Base-by-base conservation (phyloP, 2,113 vertebrate species). In the Cygnus buccinator region DNA sequence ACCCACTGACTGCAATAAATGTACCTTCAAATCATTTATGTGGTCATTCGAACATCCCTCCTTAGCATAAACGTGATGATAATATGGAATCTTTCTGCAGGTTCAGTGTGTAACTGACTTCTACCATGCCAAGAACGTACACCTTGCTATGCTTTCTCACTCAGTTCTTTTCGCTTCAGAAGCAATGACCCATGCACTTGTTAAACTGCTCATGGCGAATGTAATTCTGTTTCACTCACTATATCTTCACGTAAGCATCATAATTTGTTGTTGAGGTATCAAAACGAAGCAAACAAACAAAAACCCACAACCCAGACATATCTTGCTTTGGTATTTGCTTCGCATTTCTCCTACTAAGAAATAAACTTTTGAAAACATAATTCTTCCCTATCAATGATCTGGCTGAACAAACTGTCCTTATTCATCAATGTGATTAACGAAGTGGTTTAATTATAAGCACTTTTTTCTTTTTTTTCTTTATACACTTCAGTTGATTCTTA, bases 1-100 rank as follows among this genome's bases (percentile, higher is more conserved):
- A 95, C 77, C 65, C 92, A 90, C 82, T 87, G 95, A 97, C 97
- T 97, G 93, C 94, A 98, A 89, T 93, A 97, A 97, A 97, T 71
- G 84, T 90, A 94, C 82, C 88, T 98, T 95, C 96, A 96, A 95
- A 96, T 91, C 91, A 96, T 95, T 96, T 77, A 62, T 61, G 77
- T 94, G 43, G 59, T 77, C 79, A 93, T 97, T 97, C 93, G 94
- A 97, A 97, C 31, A 84, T 79, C 93, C 73, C 91, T 26, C 78
- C 94, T 72, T 54, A 88, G 82, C 83, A 86, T 66, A 96, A 97
- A 94, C 50, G 61, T 63, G 85, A 83, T 84, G 91, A 85, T 93
- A 79, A 93, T n/a, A 37, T n/a, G 43, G 63, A 85, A 65, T 82
- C 74, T 92, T 94, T 83, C 75, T 48, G 63, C 91, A 96, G 63